phyloP scores from a whole-genome alignment of 2,888 invertebrate species.

The Pemphredon lugubris region DNA sequence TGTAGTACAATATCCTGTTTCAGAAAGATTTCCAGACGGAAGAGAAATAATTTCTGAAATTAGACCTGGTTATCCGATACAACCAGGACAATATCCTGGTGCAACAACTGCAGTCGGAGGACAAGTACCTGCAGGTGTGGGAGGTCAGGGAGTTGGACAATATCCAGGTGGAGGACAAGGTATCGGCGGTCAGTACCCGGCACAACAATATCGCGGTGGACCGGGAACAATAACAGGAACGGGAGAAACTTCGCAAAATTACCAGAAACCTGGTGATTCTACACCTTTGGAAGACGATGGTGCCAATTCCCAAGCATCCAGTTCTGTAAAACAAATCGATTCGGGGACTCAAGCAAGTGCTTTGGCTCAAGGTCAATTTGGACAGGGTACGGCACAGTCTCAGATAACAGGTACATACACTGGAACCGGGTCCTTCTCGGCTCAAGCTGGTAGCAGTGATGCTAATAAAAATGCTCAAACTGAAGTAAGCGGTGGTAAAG shows the following conservation, averaged over 20 bases:
- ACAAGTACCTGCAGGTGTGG: conserved; percentile 16
- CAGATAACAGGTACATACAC: conserved; percentile 91
- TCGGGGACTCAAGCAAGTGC: conserved; percentile 89
- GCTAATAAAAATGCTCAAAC: conserved; percentile 87
- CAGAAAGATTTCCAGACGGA: conserved; percentile 18
- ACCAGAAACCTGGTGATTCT: conserved; percentile 27
- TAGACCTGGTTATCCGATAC: not conserved
- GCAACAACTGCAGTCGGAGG: not conserved
- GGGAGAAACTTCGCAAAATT: conserved; percentile 37
- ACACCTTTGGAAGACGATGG: conserved; percentile 82
- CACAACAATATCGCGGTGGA: conserved; percentile 27
- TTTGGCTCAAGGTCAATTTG: conserved; percentile 88
- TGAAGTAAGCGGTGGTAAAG: conserved; percentile 87
- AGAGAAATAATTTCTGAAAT: conserved; percentile 9
- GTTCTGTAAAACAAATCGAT: conserved; percentile 83
- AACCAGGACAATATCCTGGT: conserved; percentile 1
- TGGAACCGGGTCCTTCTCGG: conserved; percentile 90
- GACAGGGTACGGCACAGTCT: conserved; percentile 89
- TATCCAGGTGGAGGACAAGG: conserved; percentile 22
- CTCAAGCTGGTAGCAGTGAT: conserved; percentile 90
- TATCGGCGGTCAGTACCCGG: conserved; percentile 30
- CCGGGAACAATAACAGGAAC: not conserved
- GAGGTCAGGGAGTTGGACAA: conserved; percentile 24
- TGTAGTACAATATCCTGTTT: conserved; percentile 14
- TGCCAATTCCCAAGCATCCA: conserved; percentile 89